Conservation (phyloP, 2,113 vertebrate species). For the Hirundichthys speculiger region DNA sequence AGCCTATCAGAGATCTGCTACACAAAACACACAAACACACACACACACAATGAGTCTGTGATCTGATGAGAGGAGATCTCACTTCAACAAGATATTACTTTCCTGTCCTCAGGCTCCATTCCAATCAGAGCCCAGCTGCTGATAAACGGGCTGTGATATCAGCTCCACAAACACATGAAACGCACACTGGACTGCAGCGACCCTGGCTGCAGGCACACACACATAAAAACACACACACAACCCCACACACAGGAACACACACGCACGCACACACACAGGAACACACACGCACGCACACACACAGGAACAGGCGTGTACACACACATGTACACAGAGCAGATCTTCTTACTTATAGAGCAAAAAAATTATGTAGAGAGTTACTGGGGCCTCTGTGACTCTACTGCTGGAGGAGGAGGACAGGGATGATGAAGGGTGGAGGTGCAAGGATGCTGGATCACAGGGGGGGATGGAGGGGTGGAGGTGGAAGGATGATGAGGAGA, state of each 20-base stretch:
- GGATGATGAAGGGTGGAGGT: too few relatives aligned
- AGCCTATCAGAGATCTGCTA: too few relatives aligned
- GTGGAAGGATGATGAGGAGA: too few relatives aligned
- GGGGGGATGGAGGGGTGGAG: too few relatives aligned
- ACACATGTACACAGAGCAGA: neutral
- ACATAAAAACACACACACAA: conserved; percentile 7
- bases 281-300: neutral
- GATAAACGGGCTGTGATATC: conserved; percentile 52
- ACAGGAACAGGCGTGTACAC: neutral
- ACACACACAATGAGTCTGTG: conserved; percentile 23
- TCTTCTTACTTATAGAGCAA: too few relatives aligned
- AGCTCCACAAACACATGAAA: neutral
- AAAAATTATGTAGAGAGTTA: too few relatives aligned
- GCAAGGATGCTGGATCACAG: too few relatives aligned
- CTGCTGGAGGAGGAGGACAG: too few relatives aligned
- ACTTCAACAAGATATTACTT: conserved; percentile 59
- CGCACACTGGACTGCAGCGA: neutral
- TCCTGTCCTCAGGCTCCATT: conserved; percentile 54
- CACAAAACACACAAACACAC: conserved; percentile 7
- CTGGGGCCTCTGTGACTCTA: too few relatives aligned
- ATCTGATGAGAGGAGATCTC: conserved; percentile 59
- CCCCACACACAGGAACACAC: neutral
- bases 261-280: neutral
- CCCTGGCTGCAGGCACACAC: neutral
- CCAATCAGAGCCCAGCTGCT: conserved; percentile 57